Evolutionary conservation across 2,797 vertebrate genomes (phyloP).

Genomic region (Phalloptychus januarius): DNA sequence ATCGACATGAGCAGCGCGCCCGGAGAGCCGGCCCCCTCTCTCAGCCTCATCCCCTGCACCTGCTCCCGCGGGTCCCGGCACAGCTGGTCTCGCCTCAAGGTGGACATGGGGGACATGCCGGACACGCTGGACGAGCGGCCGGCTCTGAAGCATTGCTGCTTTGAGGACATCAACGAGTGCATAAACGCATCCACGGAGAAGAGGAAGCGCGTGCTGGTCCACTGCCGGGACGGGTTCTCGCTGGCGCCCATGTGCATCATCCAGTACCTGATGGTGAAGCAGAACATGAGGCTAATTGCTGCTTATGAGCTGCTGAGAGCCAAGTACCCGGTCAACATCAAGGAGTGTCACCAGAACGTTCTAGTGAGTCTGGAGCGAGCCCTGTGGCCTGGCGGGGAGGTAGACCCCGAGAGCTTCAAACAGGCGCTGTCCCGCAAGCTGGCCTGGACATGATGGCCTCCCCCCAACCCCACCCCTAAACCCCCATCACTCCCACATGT

Average conservation of each 20-base stretch:
- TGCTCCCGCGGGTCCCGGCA: slow-evolving; percentile 80
- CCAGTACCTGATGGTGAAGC: slow-evolving; percentile 87
- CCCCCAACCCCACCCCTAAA: no score
- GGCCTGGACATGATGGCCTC: slow-evolving; percentile 81
- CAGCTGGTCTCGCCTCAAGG: slow-evolving; percentile 86
- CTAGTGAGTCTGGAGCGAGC: slow-evolving; percentile 83
- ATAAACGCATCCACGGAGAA: slow-evolving; percentile 82
- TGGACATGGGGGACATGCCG: slow-evolving; percentile 76
- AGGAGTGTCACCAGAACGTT: slow-evolving; percentile 82
- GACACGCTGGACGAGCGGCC: slow-evolving; percentile 59
- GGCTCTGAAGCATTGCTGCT: slow-evolving; percentile 77
- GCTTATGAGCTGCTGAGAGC: slow-evolving; percentile 84
- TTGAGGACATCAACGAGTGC: slow-evolving; percentile 85
- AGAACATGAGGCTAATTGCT: slow-evolving; percentile 84
- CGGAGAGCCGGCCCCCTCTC: slow-evolving; percentile 73
- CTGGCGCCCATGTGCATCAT: slow-evolving; percentile 85
- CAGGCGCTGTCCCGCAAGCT: slow-evolving; percentile 84
- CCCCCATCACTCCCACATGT: no score
- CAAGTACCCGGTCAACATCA: slow-evolving; percentile 83
- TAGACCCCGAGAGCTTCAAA: slow-evolving; percentile 81
- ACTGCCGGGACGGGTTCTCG: slow-evolving; percentile 85
- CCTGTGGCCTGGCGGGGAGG: slow-evolving; percentile 74
- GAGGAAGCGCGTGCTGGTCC: slow-evolving; percentile 83
- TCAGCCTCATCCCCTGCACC: slow-evolving; percentile 83
- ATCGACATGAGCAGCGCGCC: slow-evolving; percentile 83